Evolutionary conservation across 2,888 invertebrate species (phyloP).

Genomic region (Chrysolina americana): DNA sequence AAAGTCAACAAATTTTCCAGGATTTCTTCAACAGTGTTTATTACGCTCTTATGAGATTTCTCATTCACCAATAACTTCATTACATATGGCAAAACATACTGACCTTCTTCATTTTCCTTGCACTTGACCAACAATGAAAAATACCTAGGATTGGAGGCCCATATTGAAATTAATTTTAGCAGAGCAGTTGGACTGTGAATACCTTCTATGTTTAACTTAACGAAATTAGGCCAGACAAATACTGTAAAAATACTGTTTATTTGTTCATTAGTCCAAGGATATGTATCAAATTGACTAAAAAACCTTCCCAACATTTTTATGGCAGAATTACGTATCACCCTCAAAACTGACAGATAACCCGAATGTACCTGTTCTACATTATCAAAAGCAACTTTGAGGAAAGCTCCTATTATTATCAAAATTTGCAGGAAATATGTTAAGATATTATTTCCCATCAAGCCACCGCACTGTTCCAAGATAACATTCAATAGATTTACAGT

Average conservation of each 20-base stretch:
- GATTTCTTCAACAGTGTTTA: slow-evolving; percentile 80
- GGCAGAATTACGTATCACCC: slow-evolving; percentile 76
- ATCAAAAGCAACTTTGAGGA: slow-evolving; percentile 76
- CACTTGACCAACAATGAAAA: slow-evolving; percentile 80
- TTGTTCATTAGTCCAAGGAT: slow-evolving; percentile 80
- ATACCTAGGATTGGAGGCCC: slow-evolving; percentile 87
- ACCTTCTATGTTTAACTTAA: slow-evolving; percentile 84
- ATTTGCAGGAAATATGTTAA: slow-evolving; percentile 81
- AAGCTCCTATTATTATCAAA: slow-evolving; percentile 79
- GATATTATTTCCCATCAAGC: slow-evolving; percentile 79
- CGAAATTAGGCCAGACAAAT: slow-evolving; percentile 85
- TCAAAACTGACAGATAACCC: slow-evolving; percentile 77
- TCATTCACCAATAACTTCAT: slow-evolving; percentile 80
- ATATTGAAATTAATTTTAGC: slow-evolving; percentile 83
- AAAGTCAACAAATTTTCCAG: slow-evolving; percentile 82
- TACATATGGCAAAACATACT: slow-evolving; percentile 78
- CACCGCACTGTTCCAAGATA: slow-evolving; percentile 86
- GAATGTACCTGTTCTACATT: slow-evolving; percentile 73
- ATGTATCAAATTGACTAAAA: slow-evolving; percentile 85
- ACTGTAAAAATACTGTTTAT: slow-evolving; percentile 83
- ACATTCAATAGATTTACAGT: slow-evolving; percentile 82
- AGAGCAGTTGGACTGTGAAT: slow-evolving; percentile 87
- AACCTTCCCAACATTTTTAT: slow-evolving; percentile 79
- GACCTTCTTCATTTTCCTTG: slow-evolving; percentile 67
- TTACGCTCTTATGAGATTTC: slow-evolving; percentile 78